Evolutionary conservation across 30 jellyfish, hydroid and myxozoan species (phyloP).

Genomic region (Aurelia coerulea): DNA sequence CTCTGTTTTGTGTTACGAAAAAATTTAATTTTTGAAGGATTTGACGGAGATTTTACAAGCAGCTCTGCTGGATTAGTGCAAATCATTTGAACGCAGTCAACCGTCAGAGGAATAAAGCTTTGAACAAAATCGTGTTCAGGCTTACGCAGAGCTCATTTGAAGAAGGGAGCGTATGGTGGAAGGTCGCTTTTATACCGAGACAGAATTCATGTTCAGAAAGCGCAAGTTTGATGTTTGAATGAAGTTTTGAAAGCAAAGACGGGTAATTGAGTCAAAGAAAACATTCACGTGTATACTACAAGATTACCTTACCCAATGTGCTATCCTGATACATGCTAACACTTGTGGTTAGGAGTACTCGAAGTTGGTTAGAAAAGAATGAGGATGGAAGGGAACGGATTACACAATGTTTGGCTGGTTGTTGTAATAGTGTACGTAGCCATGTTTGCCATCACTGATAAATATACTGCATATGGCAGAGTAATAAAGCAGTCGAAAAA

Average conservation of each 20-base stretch:
- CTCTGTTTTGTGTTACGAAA: constrained; percentile 39
- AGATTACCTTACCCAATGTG: neutral
- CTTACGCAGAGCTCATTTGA: constrained; percentile 4
- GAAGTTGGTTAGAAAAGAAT: constrained; percentile 65
- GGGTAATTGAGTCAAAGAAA: too few relatives aligned
- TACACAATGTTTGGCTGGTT: constrained; percentile 40
- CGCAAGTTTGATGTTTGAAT: too few relatives aligned
- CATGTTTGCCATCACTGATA: constrained; percentile 3
- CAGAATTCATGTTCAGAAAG: too few relatives aligned
- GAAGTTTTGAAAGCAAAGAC: too few relatives aligned
- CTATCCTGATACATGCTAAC: constrained; percentile 36
- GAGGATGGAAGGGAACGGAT: constrained; percentile 77
- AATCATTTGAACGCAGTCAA: neutral
- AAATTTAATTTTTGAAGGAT: constrained; percentile 13
- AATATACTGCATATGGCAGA: constrained; percentile 8
- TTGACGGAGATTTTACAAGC: constrained; percentile 41
- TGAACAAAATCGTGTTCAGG: neutral
- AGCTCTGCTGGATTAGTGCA: constrained; percentile 25
- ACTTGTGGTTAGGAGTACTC: constrained; percentile 71
- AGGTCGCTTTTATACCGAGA: neutral
- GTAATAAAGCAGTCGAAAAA: neutral
- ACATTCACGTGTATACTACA: too few relatives aligned
- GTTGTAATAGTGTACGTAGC: constrained; percentile 20
- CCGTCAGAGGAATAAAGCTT: constrained; percentile 10
- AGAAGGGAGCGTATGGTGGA: neutral